Evolutionary conservation across 2,797 vertebrate genomes (phyloP), one percentile per base, ranked within the genome.

Genomic region (Pempheris klunzingeri): DNA sequence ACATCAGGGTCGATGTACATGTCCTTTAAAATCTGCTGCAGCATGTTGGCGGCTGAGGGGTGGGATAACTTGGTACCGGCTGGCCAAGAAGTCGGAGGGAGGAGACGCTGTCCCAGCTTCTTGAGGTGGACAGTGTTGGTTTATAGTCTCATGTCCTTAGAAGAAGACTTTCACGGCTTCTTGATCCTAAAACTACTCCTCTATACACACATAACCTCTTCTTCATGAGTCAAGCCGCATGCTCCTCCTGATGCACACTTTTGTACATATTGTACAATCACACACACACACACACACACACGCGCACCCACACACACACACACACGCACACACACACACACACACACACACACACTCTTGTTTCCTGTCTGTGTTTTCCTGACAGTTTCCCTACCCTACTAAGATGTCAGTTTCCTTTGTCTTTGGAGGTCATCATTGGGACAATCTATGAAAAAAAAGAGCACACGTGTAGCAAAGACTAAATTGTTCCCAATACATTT

Each of bases 1-100:
- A 96, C 92, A n/a, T 96, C 95, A 0, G 95, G 95, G 73, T 96
- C 95, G 44, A 96, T 90, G 90, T 94, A 95, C 95, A 96, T 96
- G 87, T 96, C 95, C 59, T 93, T 83, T 39, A 96, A 79, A 49
- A 96, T 96, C 92, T 96, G 95, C 87, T 92, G 91, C 74, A 94
- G 86, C 92, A 94, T 93, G 77, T 30, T 83, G 88, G 63, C 13
- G 36, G 55, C 34, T 28, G 64, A 52, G 1, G 14, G 53, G 55
- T 1, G 44, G 44, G 32, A 17, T 15, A 24, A 61, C n/a, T 53
- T 83, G 59, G 67, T 32, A 24, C 74, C 59, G 71, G 65, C 49
- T 9, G 82, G 55, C 39, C 26, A 14, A 53, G 63, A 8, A 3
- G 57, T 46, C 1, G 17, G 67, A 64, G 52, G 52, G 44, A 49